phyloP scores from a whole-genome alignment of 2,113 vertebrate genomes.

The Dendrocopos noguchii region DNA sequence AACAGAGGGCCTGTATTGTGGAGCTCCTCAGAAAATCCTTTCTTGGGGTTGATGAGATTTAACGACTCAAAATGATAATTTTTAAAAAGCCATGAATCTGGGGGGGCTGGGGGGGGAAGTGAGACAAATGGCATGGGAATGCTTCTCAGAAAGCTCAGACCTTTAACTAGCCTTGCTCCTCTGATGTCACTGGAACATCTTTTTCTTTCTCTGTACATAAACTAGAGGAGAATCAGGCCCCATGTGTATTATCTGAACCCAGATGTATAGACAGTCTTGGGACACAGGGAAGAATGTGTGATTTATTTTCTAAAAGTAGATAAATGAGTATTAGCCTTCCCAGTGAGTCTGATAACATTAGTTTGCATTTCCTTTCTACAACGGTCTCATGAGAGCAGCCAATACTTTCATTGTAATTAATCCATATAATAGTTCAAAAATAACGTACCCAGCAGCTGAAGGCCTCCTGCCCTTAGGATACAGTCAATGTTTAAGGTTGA shows the following conservation, averaged over 20 bases:
- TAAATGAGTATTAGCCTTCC: neutral
- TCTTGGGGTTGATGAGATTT: neutral
- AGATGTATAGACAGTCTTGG: neutral
- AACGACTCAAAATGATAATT: neutral
- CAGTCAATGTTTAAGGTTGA: neutral
- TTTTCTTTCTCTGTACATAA: neutral
- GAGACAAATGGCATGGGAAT: neutral
- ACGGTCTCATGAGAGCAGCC: neutral
- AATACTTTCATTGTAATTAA: slow-evolving; percentile 40
- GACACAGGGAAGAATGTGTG: neutral
- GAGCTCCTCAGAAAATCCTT: neutral
- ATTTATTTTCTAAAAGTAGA: slow-evolving; percentile 6
- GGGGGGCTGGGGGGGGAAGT: neutral
- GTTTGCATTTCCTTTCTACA: neutral
- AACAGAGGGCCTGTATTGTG: neutral
- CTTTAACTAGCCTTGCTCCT: neutral
- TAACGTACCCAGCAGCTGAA: neutral
- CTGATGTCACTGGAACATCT: neutral
- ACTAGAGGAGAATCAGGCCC: neutral
- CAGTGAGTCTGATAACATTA: slow-evolving; percentile 7
- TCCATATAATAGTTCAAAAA: neutral
- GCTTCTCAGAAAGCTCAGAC: neutral
- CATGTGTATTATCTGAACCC: neutral
- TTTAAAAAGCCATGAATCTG: neutral
- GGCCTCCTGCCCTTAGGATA: slow-evolving; percentile 12